Percentiles rank a stretch among this genome's conserved stretches.
These are phyloP conservation scores for Poecilobothrus nobilitatus DNA, from an alignment of 2,888 invertebrate species.

Conservation along the genomic window DNA sequence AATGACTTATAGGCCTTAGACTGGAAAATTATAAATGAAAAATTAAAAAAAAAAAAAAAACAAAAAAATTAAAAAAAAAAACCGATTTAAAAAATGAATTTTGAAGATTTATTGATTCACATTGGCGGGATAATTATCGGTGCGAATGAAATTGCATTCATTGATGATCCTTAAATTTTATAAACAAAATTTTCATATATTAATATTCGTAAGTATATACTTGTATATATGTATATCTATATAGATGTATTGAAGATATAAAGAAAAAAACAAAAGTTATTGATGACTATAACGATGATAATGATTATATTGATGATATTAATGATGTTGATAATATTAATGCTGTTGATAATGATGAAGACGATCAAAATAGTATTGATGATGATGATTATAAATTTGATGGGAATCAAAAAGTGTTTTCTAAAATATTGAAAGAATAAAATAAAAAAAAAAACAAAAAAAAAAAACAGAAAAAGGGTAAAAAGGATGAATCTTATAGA, in stretches of 20 bases:
- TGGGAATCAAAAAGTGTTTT: too few species aligned
- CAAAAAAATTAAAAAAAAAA: background rate
- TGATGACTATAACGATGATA: background rate
- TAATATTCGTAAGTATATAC: background rate
- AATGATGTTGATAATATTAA: background rate
- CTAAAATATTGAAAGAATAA: too few species aligned
- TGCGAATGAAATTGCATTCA: constrained; percentile 6
- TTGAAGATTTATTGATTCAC: constrained; percentile 6
- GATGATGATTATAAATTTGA: too few species aligned
- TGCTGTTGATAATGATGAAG: background rate
- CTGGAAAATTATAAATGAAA: background rate
- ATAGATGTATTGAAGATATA: background rate
- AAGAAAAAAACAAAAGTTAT: too few species aligned
- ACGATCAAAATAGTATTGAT: too few species aligned
- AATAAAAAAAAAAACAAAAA: too few species aligned
- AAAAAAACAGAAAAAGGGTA: too few species aligned
- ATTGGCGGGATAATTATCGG: constrained; percentile 3
- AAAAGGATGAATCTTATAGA: too few species aligned
- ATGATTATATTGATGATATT: too few species aligned
- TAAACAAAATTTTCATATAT: background rate
- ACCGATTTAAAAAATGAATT: background rate
- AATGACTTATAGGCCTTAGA: background rate
- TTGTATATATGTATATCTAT: background rate
- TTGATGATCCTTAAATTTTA: background rate
- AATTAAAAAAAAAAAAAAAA: background rate